Evolutionary conservation across 1,140 invertebrate species (phyloP), one percentile per base, ranked within the genome.

Genomic region (Temnothorax curvispinosus): DNA sequence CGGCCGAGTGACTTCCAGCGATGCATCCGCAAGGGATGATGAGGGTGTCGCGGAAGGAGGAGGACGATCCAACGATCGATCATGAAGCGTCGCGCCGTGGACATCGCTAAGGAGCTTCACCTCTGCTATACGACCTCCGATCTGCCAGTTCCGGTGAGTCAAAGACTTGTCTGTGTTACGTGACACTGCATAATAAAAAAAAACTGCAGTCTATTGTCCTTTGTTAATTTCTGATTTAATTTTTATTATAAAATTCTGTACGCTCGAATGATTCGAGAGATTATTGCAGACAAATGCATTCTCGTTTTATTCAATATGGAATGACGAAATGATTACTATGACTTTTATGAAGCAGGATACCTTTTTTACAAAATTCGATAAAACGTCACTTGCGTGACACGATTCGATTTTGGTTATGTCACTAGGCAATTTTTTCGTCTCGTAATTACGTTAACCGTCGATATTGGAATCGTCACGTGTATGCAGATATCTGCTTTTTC

Each of bases 1-100:
- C 74, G 27, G 75, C 41, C 54, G 21, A 81, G 86, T 54, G 71
- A 71, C n/a, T 54, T 56, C 38, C 60, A 72, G 52, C 50, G 65
- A 87, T 65, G 85, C 15, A 18, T n/a, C 18, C 18, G 41, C 52
- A 11, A 27, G n/a, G 62, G 27, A 69, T 15, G 74, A 65, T 15
- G 74, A 65, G 32, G 67, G 13, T 32, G 54, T 11, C 52, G 78
- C 56, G 77, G 47, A 62, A 41, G 65, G 15, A 18, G 54, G 50
- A 6, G 35, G 54, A 86, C 27, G 77, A 86, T 69, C 32, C 13
- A 56, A 38, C 18, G 76, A 60, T 50, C 27, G 64, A 60, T 81
- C 38, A 38, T 60, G 47, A 56, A 7, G 38, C 74, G 52, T 11
- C 50, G 11, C 32, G 6, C 13, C n/a, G 54, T 50, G 18, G 32